Base-by-base conservation (phyloP, 2,888 invertebrate species). In the Drosophila ustulata region DNA sequence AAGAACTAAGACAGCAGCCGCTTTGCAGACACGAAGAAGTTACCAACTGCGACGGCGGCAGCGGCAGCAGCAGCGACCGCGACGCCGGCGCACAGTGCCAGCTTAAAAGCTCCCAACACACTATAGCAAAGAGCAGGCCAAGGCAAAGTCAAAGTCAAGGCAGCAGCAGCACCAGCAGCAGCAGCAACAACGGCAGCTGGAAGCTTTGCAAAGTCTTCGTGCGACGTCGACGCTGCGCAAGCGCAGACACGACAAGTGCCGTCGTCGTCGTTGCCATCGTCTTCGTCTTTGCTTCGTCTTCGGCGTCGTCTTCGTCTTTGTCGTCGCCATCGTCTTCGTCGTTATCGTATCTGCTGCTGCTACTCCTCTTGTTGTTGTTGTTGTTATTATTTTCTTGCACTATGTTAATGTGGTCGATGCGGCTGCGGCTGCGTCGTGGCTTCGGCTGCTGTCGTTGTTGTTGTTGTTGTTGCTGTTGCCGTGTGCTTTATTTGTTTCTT, bases 1-100 rank as follows among this genome's bases (percentile, higher is more conserved):
- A 92, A 92, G 92, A 92, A 92, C 92, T 89, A 83, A 86, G 88
- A 87, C 87, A 80, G 81, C 82, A 78, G 78, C 81, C 75, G 79
- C 18, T 58, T 69, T 68, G 81, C 83, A 77, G 86, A 77, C 81
- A 82, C 81, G 75, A 76, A 74, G 87, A 84, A 84, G 80, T 84
- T 82, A 85, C 70, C 86, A 85, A 65, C 79, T 52, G 63, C 79
- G 58, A 45, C 80, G 34, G 51, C 62, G 51, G n/a, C 80, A 50
- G 30, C 80, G 30, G 51, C 62, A 25, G n/a, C 55, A 59, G 43
- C 62, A 47, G 30, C 64, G 66, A 55, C 67, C 11, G 9, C 53
- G 26, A 71, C 45, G 55, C 46, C 56, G 55, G 49, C 71, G 61
- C 67, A 71, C 67, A 71, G 46, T 28, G 62, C 30, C 75, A 78